A percentile compares a stretch with the other conserved stretches of the same genome.
Conservation (phyloP, 2,113 vertebrate species). For the Sturnira hondurensis region DNA sequence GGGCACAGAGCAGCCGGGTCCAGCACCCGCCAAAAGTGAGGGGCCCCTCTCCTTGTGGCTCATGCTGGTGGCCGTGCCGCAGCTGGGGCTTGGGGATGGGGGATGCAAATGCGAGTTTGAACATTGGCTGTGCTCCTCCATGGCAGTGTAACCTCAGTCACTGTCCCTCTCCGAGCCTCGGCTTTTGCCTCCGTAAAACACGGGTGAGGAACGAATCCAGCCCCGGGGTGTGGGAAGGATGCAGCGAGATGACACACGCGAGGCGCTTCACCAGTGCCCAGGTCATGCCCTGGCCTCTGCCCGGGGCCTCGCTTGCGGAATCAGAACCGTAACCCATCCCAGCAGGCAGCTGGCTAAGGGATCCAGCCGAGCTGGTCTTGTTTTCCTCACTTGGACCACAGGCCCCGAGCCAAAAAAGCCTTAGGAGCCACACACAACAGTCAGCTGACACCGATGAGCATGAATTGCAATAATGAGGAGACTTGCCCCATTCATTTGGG, state of each 20-base stretch:
- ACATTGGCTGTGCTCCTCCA: background rate
- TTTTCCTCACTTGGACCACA: background rate
- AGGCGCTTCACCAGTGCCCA: background rate
- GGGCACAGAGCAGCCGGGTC: background rate
- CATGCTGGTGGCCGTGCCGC: fast-evolving
- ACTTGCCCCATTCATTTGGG: background rate
- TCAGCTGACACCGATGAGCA: background rate
- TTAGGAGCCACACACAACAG: background rate
- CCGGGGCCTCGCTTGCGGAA: too few species aligned
- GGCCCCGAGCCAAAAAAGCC: background rate
- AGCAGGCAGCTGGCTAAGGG: background rate
- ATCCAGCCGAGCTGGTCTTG: too few species aligned
- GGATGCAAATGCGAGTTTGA: background rate
- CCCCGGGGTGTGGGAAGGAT: background rate
- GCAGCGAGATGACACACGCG: background rate
- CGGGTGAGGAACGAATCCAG: background rate
- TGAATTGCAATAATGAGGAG: background rate
- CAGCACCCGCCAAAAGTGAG: background rate
- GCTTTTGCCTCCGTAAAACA: background rate
- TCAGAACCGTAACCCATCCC: background rate
- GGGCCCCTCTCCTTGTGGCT: background rate
- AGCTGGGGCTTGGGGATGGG: fast-evolving
- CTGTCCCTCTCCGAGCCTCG: background rate
- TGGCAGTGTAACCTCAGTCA: background rate
- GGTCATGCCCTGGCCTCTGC: background rate